Percentiles rank a stretch among this genome's conserved stretches.
These are phyloP conservation scores for Andrena hattorfiana DNA, from an alignment of 2,888 invertebrate genomes.

Conservation along the genomic window DNA sequence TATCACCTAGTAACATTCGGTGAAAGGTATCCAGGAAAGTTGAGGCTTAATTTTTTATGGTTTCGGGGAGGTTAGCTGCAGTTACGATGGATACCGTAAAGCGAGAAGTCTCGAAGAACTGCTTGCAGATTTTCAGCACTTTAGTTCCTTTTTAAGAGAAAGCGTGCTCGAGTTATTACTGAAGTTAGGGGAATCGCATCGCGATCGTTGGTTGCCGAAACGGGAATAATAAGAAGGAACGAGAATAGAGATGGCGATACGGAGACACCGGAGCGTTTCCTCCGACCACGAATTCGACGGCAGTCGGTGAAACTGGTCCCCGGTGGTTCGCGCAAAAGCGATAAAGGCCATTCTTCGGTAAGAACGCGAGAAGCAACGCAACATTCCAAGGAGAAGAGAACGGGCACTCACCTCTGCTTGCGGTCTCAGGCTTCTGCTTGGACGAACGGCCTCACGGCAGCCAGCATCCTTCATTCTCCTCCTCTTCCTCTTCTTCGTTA, in stretches of 20 bases:
- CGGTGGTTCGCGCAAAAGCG: slow-evolving; percentile 23
- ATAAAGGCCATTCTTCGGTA: slow-evolving; percentile 36
- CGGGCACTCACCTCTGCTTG: slow-evolving; percentile 72
- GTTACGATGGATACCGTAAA: slow-evolving; percentile 1
- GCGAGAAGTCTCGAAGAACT: background rate
- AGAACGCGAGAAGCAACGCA: slow-evolving; percentile 64
- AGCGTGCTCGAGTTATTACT: background rate
- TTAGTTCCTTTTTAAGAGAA: background rate
- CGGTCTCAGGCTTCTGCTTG: slow-evolving; percentile 68
- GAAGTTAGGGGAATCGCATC: background rate
- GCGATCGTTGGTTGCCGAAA: background rate
- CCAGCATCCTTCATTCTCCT: slow-evolving; percentile 58
- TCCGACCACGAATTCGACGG: background rate
- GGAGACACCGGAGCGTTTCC: background rate
- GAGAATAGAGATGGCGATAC: background rate
- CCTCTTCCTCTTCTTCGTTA: slow-evolving; percentile 30
- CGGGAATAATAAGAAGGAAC: background rate
- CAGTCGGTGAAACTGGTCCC: background rate
- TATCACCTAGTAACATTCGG: background rate
- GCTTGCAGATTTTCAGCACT: background rate
- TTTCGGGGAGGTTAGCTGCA: background rate
- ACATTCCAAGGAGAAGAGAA: slow-evolving; percentile 71
- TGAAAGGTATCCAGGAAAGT: background rate
- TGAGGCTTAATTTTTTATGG: slow-evolving; percentile 6
- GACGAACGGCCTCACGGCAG: slow-evolving; percentile 63